Conservation (phyloP, 2,113 vertebrate species). For the Pleuronectes platessa region DNA sequence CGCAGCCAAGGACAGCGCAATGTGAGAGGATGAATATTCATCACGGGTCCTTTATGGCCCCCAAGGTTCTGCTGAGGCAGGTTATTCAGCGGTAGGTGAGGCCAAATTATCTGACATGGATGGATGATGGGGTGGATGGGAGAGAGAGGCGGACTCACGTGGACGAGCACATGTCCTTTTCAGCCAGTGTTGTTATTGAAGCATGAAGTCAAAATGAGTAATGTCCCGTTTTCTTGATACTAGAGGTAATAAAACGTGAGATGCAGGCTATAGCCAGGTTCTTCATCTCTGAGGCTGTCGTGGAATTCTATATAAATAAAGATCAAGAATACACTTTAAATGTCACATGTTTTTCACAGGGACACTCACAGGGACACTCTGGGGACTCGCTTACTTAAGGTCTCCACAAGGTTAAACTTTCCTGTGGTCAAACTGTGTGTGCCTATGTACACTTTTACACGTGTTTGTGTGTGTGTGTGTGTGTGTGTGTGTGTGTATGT, state of each 20-base stretch:
- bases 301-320: not conserved
- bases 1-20: conserved; percentile 38
- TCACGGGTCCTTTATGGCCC: conserved; percentile 5
- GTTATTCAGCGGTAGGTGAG: conserved; percentile 37
- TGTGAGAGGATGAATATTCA: conserved; percentile 21
- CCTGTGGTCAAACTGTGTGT: not conserved
- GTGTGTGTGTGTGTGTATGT: not conserved
- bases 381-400: not conserved
- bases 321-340: not conserved
- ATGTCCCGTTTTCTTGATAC: not conserved
- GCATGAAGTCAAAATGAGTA: not conserved
- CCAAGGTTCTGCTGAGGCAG: conserved; percentile 47
- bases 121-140: conserved; percentile 32
- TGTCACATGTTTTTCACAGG: not conserved
- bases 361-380: not conserved
- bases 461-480: not conserved
- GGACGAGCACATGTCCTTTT: conserved; percentile 40
- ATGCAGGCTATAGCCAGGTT: not conserved
- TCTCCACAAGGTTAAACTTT: not conserved
- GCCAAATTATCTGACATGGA: conserved; percentile 35
- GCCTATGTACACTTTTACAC: not conserved
- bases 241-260: not conserved
- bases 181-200: conserved; percentile 18
- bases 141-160: conserved; percentile 37
- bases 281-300: not conserved